phyloP scores from a whole-genome alignment of 2,113 vertebrate genomes.

The Scytalopus superciliaris region DNA sequence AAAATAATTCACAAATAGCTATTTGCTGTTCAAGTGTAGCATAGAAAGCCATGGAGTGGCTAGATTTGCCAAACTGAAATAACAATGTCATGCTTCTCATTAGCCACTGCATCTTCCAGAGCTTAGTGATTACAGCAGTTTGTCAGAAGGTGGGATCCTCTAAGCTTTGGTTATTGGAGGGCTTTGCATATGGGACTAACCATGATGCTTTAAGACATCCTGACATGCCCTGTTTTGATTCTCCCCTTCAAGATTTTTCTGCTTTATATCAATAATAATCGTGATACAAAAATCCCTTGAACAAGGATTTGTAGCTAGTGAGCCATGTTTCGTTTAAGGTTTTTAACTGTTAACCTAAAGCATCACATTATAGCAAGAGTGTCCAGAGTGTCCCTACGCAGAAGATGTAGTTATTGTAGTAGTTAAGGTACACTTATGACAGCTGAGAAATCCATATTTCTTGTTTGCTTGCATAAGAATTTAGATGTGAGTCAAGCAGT shows the following conservation, averaged over 20 bases:
- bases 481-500: neutral
- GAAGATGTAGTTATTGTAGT: neutral
- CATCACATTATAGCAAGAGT: neutral
- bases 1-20: neutral
- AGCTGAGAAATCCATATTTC: neutral
- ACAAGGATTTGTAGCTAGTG: neutral
- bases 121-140: accelerated
- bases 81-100: neutral
- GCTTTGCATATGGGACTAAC: neutral
- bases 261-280: neutral
- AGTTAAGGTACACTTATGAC: neutral
- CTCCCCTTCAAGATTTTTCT: neutral
- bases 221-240: neutral
- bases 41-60: neutral
- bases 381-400: neutral
- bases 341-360: neutral
- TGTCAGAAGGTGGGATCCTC: neutral
- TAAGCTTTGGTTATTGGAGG: neutral
- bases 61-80: neutral
- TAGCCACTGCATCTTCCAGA: neutral
- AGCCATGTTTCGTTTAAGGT: neutral
- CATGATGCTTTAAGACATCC: neutral
- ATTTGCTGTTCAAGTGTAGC: neutral
- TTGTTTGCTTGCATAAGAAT: neutral
- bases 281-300: neutral